These are phyloP conservation scores for Lypha dubia DNA, from an alignment of 2,888 invertebrate species.

Conservation along the genomic window DNA sequence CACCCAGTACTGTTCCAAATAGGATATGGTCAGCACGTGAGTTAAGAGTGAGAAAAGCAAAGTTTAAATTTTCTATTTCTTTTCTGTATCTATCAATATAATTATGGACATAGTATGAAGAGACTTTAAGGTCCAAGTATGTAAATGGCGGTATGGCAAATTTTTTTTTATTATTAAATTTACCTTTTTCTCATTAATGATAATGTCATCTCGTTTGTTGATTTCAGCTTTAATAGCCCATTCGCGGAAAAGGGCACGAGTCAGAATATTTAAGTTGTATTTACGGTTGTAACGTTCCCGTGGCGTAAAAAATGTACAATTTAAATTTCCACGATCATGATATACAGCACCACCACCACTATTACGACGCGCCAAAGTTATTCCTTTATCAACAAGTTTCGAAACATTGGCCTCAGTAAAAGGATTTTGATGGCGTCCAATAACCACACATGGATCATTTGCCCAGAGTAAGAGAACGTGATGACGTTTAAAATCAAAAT, in stretches of 20 bases:
- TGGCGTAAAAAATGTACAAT: conserved; percentile 95
- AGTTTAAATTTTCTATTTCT: no score
- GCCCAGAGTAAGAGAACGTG: conserved; percentile 96
- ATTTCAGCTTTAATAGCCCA: conserved; percentile 91
- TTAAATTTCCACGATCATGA: conserved; percentile 96
- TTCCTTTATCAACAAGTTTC: conserved; percentile 86
- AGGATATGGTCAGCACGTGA: no score
- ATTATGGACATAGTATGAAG: no score
- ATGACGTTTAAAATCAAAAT: conserved; percentile 92
- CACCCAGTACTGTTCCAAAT: no score
- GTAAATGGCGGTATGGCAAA: no score
- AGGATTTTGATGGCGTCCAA: conserved; percentile 98
- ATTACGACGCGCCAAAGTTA: conserved; percentile 93
- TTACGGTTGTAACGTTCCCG: conserved; percentile 92
- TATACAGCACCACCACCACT: conserved; percentile 99
- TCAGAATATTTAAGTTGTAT: conserved; percentile 94
- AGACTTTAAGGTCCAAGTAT: no score
- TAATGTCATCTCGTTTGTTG: conserved; percentile 93
- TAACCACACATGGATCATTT: conserved; percentile 96
- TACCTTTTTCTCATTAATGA: conserved; percentile 88
- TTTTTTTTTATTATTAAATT: conserved; percentile 40
- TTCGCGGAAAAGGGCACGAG: conserved; percentile 90
- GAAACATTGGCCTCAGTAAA: conserved; percentile 95
- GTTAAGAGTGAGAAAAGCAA: no score
- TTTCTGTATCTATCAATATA: no score